Evolutionary conservation across 2,888 invertebrate genomes (phyloP).

Genomic region (Tiliacea aurago): DNA sequence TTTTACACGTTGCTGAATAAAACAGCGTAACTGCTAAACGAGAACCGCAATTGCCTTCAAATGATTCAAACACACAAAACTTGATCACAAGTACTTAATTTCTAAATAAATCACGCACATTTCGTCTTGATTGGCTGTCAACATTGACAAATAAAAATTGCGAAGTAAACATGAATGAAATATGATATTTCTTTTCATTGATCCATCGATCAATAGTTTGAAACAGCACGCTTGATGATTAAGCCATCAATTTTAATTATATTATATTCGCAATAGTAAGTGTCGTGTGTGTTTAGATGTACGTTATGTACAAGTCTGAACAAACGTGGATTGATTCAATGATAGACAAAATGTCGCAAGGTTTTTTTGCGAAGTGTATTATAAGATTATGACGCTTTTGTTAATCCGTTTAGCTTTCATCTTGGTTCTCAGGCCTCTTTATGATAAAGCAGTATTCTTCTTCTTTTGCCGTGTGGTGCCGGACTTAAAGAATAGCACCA

Average conservation of each 20-base stretch:
- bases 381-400: conserved; percentile 7
- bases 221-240: conserved; percentile 71
- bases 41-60: conserved; percentile 47
- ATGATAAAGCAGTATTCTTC: neutral
- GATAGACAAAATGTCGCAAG: conserved; percentile 46
- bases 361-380: neutral
- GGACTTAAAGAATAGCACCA: too few species aligned
- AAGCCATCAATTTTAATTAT: conserved; percentile 85
- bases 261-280: conserved; percentile 70
- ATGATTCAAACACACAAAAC: conserved; percentile 54
- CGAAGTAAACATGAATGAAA: conserved; percentile 76
- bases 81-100: conserved; percentile 65
- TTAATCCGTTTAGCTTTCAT: conserved; percentile 2
- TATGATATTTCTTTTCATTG: conserved; percentile 77
- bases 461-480: too few species aligned
- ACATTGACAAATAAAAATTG: conserved; percentile 81
- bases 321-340: conserved; percentile 60
- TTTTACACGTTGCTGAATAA: neutral
- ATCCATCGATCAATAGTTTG: conserved; percentile 75
- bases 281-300: conserved; percentile 31
- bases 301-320: conserved; percentile 29
- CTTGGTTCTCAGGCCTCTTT: neutral
- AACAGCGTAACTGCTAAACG: neutral
- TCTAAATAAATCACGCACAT: conserved; percentile 77
- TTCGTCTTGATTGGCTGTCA: conserved; percentile 82